phyloP scores from a whole-genome alignment of 2,888 invertebrate genomes.

The Anticlea derivata region DNA sequence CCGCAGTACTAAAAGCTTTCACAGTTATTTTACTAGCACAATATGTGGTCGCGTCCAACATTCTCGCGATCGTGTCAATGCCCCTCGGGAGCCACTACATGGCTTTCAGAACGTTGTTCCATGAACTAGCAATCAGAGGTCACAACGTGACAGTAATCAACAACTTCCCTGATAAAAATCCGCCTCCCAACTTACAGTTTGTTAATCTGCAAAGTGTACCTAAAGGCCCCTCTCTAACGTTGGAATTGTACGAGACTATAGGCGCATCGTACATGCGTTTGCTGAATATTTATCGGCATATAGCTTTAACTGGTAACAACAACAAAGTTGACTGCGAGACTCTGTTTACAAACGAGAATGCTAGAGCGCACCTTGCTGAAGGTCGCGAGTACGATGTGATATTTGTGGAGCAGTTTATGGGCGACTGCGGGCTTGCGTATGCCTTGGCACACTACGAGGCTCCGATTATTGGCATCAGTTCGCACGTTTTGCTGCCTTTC shows the following conservation, averaged over 20 bases:
- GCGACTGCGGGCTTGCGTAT: constrained; percentile 70
- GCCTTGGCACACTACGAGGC: constrained; percentile 62
- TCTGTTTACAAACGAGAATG: constrained; percentile 47
- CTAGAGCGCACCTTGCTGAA: constrained; percentile 46
- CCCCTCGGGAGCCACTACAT: constrained; percentile 86
- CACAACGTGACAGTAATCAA: constrained; percentile 86
- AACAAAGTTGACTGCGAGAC: constrained; percentile 51
- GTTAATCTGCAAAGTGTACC: constrained; percentile 62
- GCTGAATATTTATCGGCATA: constrained; percentile 45
- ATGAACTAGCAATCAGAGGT: constrained; percentile 81
- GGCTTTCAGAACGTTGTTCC: constrained; percentile 83
- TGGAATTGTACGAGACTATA: constrained; percentile 44
- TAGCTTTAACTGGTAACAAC: constrained; percentile 24
- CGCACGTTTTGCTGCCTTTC: constrained; percentile 77
- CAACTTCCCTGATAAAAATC: constrained; percentile 76
- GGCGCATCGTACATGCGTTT: constrained; percentile 42
- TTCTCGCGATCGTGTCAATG: constrained; percentile 81
- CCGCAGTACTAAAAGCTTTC: constrained; percentile 4
- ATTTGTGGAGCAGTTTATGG: constrained; percentile 74
- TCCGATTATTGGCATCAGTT: constrained; percentile 80
- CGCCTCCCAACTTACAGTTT: constrained; percentile 79
- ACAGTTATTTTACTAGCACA: constrained; percentile 33
- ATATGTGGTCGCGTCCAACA: constrained; percentile 67
- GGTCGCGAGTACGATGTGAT: constrained; percentile 67
- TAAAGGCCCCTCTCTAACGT: not conserved